phyloP scores from a whole-genome alignment of 2,797 vertebrate genomes.

The Propithecus perrieri region DNA sequence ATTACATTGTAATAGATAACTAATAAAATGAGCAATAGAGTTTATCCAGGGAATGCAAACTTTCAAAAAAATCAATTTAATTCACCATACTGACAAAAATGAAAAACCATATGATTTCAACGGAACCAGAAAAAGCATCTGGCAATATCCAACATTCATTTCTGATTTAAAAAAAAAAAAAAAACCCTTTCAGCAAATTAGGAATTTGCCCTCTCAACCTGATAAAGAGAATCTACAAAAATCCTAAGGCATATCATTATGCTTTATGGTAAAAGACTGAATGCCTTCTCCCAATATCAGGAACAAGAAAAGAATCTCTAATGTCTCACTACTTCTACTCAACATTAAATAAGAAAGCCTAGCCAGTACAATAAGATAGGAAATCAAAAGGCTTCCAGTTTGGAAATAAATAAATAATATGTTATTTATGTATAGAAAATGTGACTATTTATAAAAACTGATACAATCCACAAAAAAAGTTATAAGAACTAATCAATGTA shows the following conservation, averaged over 20 bases:
- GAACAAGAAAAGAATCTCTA: background rate
- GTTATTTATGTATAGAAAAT: background rate
- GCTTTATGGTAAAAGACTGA: background rate
- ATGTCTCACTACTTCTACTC: background rate
- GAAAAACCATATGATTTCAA: background rate
- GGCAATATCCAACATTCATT: background rate
- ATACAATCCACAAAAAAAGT: background rate
- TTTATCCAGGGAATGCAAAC: background rate
- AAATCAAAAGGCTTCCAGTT: background rate
- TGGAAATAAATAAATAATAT: background rate
- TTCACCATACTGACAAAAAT: background rate
- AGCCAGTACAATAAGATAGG: background rate
- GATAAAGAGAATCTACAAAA: background rate
- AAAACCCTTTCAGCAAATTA: background rate
- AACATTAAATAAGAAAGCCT: background rate
- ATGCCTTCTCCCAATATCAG: background rate
- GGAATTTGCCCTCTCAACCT: background rate
- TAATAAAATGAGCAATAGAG: background rate
- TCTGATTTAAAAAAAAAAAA: background rate
- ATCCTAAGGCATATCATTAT: background rate
- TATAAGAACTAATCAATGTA: background rate
- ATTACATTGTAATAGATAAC: background rate
- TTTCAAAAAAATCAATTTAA: background rate
- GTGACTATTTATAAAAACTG: background rate
- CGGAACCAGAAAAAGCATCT: background rate